phyloP scores from a whole-genome alignment of 2,797 vertebrate genomes.

The Jordanella pulchra region DNA sequence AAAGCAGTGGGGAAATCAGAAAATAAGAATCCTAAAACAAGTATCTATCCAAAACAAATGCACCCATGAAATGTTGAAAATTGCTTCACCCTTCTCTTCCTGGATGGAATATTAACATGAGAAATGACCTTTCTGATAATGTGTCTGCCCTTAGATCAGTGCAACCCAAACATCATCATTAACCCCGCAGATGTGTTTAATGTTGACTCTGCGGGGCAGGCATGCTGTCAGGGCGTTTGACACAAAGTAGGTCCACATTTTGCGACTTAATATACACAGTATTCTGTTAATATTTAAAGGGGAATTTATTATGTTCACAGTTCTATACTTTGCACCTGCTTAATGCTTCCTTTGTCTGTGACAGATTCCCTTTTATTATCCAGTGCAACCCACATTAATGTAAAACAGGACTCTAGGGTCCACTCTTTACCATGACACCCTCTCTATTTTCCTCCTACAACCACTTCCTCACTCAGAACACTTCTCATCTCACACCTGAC shows the following conservation, averaged over 20 bases:
- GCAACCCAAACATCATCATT: slow-evolving; percentile 55
- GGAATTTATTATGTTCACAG: slow-evolving; percentile 2
- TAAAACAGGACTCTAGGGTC: slow-evolving; percentile 30
- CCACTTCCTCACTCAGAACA: slow-evolving; percentile 35
- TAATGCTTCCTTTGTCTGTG: slow-evolving; percentile 23
- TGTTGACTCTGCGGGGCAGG: slow-evolving; percentile 26
- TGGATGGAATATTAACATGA: slow-evolving; percentile 70
- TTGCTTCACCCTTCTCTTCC: slow-evolving; percentile 45
- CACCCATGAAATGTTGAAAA: slow-evolving; percentile 57
- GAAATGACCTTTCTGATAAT: slow-evolving; percentile 57
- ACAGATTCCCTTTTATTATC: slow-evolving; percentile 35
- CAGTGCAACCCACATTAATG: slow-evolving; percentile 35
- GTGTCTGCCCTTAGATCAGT: slow-evolving; percentile 39
- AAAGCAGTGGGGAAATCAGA: slow-evolving; percentile 47
- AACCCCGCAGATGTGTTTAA: slow-evolving; percentile 29
- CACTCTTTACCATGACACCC: slow-evolving; percentile 34
- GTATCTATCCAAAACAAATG: slow-evolving; percentile 54
- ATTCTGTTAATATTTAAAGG: slow-evolving; percentile 15
- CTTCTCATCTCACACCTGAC: slow-evolving; percentile 60
- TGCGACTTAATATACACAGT: neutral
- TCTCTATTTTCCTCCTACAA: slow-evolving; percentile 32
- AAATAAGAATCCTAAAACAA: slow-evolving; percentile 65
- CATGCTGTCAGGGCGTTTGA: slow-evolving; percentile 3
- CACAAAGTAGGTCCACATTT: neutral
- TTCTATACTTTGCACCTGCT: slow-evolving; percentile 16